A percentile compares a stretch with the other conserved stretches of the same genome.
phyloP scores from a whole-genome alignment of 2,113 vertebrate species.

The Ammospiza caudacuta region DNA sequence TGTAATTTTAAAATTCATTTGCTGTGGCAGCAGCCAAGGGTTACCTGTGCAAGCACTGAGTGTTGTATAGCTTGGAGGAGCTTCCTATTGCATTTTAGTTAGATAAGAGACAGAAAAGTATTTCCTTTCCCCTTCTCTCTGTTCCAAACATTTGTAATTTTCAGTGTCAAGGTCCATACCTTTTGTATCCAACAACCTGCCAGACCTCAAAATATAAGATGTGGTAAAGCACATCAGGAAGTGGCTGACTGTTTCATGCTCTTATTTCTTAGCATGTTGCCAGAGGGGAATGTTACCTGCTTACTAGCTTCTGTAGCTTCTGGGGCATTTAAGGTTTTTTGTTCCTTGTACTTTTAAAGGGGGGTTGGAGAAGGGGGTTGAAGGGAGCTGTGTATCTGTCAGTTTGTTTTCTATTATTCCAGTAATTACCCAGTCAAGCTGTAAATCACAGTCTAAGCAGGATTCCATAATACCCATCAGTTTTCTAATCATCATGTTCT shows the following conservation, averaged over 20 bases:
- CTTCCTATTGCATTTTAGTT: not conserved
- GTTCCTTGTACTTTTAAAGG: not conserved
- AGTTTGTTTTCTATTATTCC: not conserved
- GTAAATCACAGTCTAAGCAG: not conserved
- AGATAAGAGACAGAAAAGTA: not conserved
- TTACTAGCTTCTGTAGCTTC: not conserved
- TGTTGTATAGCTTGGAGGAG: not conserved
- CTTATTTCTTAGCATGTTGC: not conserved
- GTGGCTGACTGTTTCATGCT: not conserved
- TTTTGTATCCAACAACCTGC: not conserved
- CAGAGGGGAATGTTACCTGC: not conserved
- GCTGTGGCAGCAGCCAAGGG: not conserved
- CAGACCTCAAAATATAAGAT: not conserved
- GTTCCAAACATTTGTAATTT: not conserved
- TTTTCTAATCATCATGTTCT: not conserved
- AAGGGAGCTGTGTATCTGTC: not conserved
- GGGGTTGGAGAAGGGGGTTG: fast-evolving
- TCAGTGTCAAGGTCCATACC: not conserved
- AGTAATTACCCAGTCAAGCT: not conserved
- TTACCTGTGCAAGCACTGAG: not conserved
- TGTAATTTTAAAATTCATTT: not conserved
- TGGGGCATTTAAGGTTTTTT: not conserved
- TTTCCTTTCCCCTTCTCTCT: not conserved
- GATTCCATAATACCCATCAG: not conserved
- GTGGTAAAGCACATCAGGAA: not conserved